Evolutionary conservation across 30 jellyfish, hydroid and myxozoan genomes (phyloP), one percentile per base, ranked within the genome.

Genomic region (Cassiopea andromeda): DNA sequence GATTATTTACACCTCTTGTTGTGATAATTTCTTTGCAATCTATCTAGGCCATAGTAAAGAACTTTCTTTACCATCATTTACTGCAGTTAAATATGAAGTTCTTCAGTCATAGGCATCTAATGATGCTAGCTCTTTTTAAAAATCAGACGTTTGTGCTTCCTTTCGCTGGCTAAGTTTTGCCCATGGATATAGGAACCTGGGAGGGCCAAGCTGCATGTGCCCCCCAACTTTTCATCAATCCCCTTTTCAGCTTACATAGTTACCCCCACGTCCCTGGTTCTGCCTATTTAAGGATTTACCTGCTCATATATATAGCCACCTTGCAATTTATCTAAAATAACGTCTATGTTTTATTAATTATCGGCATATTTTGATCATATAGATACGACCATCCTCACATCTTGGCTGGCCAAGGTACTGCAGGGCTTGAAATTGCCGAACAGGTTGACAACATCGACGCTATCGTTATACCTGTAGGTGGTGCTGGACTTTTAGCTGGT

Each of bases 401-500:
- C 77, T 74, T 96, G 66, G 93, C 99, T 8, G 99, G 99, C 10
- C 98, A 92, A 85, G 99, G 99, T 66, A 89, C 99, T 59, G 85
- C 96, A 88, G 98, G 98, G 2, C 82, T 96, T 48, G 99, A 96
- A 87, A 89, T 92, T 2, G 97, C 93, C 2, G 99, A 96, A 7
- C 98, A 96, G 61, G 99, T 96, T 17, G 97, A 93, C 19, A 92
- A 93, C 61, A 89, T 96, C 38, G 99, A 96, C 67, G 99, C 99
- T 43, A 92, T 96, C 27, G 99, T 96, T 43, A 90, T 96, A 12
- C 99, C 99, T 2, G 96, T 92, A 69, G 99, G 99, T 7, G 99
- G 99, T 6, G 99, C 94, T 64, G 99, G 99, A 18, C 93, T 96
- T 57, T 59, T 96, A 1, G 98, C 99, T 77, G 99, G 99, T 7